Evolutionary conservation across 2,888 invertebrate genomes (phyloP), one percentile per base, ranked within the genome.

Genomic region (Rotaria magnacalcarata): DNA sequence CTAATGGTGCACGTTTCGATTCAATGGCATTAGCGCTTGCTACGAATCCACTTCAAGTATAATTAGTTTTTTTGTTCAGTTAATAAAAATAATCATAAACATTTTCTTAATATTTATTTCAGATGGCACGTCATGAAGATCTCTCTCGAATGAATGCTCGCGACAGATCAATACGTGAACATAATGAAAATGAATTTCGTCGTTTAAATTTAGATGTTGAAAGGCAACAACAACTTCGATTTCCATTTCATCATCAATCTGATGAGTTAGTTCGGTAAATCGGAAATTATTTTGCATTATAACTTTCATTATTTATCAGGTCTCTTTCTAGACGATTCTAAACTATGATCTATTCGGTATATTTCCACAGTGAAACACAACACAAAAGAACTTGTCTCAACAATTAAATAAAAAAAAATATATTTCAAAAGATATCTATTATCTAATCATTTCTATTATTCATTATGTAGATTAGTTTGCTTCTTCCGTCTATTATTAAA

Each of bases 71-170:
- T 6, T 43, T 5, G 2, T 27, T 19, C 19, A 24, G 41, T 47
- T 11, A 43, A 16, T 4, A 11, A 75, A 5, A 6, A 41, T 10
- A 43, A 7, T 2, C 0, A 24, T 16, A 80, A 24, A 43, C 21
- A 10, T 21, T 24, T 21, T 43, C 11, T 47, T 24, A 1, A 34
- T 67, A 14, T 34, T 34, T 19, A 16, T 5, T 80, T 21, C 14
- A 80, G 80, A 80, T 80, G 80, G 47, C 24, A 80, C 80, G 80
- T n/a, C 80, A 80, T 80, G 80, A 80, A 47, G 80, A 80, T 47
- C 47, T 80, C 4, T 24, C 47, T 10, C 43, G 80, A n/a, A 7
- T 80, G 7, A 24, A 43, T 47, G 24, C 47, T 8, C 47, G 80
- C 11, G 80, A 43, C 47, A 21, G 80, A 80, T 43, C 43, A 24